A percentile compares a stretch with the other conserved stretches of the same genome.
Conservation (phyloP, 2,797 vertebrate genomes). For the Neosilurus mollespiculum region DNA sequence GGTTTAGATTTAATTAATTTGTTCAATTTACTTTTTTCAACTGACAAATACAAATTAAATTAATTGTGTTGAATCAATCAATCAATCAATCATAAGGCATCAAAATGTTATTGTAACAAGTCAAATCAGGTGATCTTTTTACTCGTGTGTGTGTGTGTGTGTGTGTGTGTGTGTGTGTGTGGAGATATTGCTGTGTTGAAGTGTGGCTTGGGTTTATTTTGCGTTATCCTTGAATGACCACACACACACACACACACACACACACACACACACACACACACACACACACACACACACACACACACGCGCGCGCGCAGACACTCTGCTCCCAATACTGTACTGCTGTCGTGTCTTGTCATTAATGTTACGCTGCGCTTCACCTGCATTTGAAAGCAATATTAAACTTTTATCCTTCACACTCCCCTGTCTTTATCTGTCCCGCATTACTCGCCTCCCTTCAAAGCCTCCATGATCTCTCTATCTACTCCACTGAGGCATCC, state of each 20-base stretch:
- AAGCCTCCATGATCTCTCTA: constrained; percentile 46
- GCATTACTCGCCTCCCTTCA: neutral
- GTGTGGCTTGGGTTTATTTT: neutral
- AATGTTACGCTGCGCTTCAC: constrained; percentile 39
- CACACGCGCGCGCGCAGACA: neutral
- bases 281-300: constrained; percentile 1
- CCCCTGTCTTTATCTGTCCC: neutral
- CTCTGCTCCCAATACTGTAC: constrained; percentile 11
- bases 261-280: constrained; percentile 7
- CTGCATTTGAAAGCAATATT: constrained; percentile 41
- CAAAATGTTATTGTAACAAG: neutral
- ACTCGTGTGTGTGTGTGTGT: neutral
- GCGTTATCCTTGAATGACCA: neutral
- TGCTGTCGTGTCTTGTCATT: constrained; percentile 49
- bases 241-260: constrained; percentile 10
- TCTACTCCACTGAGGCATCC: constrained; percentile 26
- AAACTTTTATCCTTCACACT: constrained; percentile 45
- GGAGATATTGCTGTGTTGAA: neutral
- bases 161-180: too few species aligned
- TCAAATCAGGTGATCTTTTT: neutral
- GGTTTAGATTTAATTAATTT: too few species aligned
- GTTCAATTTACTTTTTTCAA: too few species aligned
- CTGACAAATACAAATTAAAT: too few species aligned
- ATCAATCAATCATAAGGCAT: neutral
- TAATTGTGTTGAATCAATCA: too few species aligned